phyloP scores from a whole-genome alignment of 2,797 vertebrate species.

The Agapornis canus region DNA sequence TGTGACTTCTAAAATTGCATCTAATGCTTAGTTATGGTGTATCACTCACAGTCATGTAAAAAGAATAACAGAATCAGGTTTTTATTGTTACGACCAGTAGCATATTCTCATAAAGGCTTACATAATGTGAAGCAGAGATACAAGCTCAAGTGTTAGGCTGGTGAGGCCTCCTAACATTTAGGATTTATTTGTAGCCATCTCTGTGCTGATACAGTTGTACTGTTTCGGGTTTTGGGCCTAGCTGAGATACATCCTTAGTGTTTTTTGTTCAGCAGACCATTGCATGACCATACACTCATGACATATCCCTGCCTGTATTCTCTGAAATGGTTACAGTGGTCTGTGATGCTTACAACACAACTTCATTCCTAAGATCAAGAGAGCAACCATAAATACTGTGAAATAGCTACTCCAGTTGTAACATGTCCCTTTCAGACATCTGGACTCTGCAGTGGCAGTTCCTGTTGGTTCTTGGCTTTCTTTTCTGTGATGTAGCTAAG shows the following conservation, averaged over 20 bases:
- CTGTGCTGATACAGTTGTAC: neutral
- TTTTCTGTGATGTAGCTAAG: neutral
- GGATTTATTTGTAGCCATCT: neutral
- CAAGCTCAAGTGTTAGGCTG: neutral
- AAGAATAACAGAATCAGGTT: neutral
- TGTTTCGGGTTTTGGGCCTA: neutral
- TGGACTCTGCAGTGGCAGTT: neutral
- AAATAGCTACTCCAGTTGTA: neutral
- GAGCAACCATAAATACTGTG: neutral
- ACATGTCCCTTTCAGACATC: neutral
- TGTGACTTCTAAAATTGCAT: neutral
- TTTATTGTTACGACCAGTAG: neutral
- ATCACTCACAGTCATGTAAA: neutral
- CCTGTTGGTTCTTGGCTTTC: neutral
- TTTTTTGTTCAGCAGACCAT: neutral
- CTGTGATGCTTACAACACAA: neutral
- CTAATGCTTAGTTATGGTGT: neutral
- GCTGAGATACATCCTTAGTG: accelerated
- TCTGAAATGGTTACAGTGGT: neutral
- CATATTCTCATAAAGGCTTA: neutral
- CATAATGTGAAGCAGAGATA: neutral
- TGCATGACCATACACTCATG: accelerated
- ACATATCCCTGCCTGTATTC: neutral
- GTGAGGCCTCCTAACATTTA: neutral
- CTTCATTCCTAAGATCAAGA: neutral